Evolutionary conservation across 2,113 vertebrate species (phyloP).

Genomic region (Macquaria ambigua): DNA sequence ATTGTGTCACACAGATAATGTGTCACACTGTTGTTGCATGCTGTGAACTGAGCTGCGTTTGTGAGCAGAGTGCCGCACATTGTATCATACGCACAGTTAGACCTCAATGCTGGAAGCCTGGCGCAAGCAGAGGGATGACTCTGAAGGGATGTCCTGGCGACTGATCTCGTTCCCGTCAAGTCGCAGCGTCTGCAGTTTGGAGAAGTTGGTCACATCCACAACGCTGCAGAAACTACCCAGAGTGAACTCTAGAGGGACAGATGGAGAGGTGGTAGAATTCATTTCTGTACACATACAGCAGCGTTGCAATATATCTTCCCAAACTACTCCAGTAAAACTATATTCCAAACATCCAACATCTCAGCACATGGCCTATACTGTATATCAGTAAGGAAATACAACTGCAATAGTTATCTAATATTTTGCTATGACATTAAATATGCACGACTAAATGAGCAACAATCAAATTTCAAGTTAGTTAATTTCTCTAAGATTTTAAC

Average conservation of each 20-base stretch:
- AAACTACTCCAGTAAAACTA: neutral
- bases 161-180: conserved; percentile 93
- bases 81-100: conserved; percentile 65
- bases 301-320: neutral
- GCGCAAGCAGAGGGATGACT: conserved; percentile 90
- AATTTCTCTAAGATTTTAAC: neutral
- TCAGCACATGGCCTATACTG: neutral
- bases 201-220: conserved; percentile 93
- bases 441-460: neutral
- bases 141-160: conserved; percentile 85
- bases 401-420: neutral
- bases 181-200: conserved; percentile 91
- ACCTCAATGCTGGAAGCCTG: conserved; percentile 89
- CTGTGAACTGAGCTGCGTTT: neutral
- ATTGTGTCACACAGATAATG: neutral
- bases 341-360: neutral
- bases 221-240: conserved; percentile 94
- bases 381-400: neutral
- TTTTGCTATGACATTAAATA: neutral
- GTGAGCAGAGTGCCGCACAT: neutral
- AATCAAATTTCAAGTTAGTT: no score
- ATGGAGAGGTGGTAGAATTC: neutral
- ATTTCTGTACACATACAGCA: neutral
- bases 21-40: neutral
- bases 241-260: conserved; percentile 88